Percentiles rank a stretch among this genome's conserved stretches.
phyloP scores from a whole-genome alignment of 2,113 vertebrate species.

The Puma concolor region DNA sequence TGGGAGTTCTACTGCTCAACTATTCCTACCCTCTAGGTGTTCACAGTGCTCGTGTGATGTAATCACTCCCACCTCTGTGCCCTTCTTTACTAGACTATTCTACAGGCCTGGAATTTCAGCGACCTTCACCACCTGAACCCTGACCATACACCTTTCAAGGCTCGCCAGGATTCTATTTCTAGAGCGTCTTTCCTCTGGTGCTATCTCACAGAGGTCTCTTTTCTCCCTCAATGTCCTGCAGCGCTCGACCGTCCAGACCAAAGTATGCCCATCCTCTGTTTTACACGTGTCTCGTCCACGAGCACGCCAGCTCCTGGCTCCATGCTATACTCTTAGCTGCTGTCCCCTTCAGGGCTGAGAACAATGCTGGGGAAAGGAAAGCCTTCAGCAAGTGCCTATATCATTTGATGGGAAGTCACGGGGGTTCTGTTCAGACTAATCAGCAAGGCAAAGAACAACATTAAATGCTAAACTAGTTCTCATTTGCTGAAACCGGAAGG shows the following conservation, averaged over 20 bases:
- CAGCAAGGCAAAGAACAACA: not conserved
- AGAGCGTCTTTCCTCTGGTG: not conserved
- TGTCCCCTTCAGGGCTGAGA: not conserved
- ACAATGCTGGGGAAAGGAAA: not conserved
- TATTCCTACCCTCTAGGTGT: not conserved
- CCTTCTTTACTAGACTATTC: not conserved
- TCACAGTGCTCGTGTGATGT: not conserved
- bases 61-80: not conserved
- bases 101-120: not conserved
- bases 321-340: not conserved
- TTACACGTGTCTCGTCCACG: accelerated
- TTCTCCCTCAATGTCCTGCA: not conserved
- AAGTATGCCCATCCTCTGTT: not conserved
- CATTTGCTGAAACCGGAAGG: not conserved
- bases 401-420: not conserved
- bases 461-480: not conserved
- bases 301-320: not conserved
- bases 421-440: not conserved
- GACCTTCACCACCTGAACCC: not conserved
- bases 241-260: not conserved
- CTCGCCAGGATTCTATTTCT: not conserved
- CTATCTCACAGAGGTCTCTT: not conserved
- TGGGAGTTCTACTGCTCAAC: not conserved
- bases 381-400: not conserved
- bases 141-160: not conserved